Evolutionary conservation across 2,797 vertebrate species (phyloP), one percentile per base, ranked within the genome.

Genomic region (Hippoglossus hippoglossus): DNA sequence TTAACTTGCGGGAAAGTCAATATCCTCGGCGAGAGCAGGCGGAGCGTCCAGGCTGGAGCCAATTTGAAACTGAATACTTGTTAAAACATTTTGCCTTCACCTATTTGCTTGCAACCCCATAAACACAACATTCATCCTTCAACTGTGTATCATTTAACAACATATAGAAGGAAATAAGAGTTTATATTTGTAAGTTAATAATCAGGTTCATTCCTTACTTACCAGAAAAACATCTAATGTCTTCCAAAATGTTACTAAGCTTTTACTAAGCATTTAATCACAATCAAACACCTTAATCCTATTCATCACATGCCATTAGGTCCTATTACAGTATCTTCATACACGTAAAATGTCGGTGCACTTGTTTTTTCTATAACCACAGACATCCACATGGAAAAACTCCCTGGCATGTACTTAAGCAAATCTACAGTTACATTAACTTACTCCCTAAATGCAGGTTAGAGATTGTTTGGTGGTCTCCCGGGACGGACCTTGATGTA

Each of bases 1-100:
- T 89, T 88, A 92, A 93, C 89, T 92, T 93, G 91, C 86, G 87
- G 83, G 90, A 91, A 92, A 92, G 89, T 91, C 84, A 88, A 84
- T 87, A 82, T 90, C 84, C 84, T 92, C 83, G 10, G 64, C 59
- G 82, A 75, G 82, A 91, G 88, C 91, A 86, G 91, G 91, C 90
- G 93, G 89, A 81, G 92, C 90, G 79, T 88, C 65, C 85, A 67
- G 60, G 79, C 84, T 49, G 83, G 59, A 82, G 89, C 85, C 83
- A 83, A 81, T 75, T 84, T 89, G 90, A 90, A 93, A 93, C 83
- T 46, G 71, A 91, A 90, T 61, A 87, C 86, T 88, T 83, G 79
- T 85, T 83, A 63, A 83, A 86, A 81, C 79, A 71, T 79, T 87
- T 72, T 61, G 73, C 60, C 80, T 83, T 60, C 75, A 73, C 54